Conservation (phyloP, 2,888 invertebrate species). For the Drosophila paramelanica region DNA sequence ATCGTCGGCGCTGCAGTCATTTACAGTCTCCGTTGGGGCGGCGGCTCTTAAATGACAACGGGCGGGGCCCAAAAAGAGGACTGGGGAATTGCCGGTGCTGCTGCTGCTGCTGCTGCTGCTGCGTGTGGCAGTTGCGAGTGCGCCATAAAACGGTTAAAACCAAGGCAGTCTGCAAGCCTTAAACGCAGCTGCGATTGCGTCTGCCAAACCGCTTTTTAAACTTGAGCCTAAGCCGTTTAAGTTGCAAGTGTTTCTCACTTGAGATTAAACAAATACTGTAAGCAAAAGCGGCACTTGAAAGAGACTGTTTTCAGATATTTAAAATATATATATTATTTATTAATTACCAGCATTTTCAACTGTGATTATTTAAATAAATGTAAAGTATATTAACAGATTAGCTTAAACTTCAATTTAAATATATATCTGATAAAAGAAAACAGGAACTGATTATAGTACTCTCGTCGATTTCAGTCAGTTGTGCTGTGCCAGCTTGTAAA, state of each 20-base stretch:
- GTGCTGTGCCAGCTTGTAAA: neutral
- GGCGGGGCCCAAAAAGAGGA: conserved; percentile 17
- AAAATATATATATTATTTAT: no score
- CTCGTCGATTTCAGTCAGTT: neutral
- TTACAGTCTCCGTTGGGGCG: conserved; percentile 51
- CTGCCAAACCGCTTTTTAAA: conserved; percentile 50
- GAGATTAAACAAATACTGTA: conserved; percentile 12
- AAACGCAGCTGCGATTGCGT: conserved; percentile 47
- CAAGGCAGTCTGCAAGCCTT: conserved; percentile 47
- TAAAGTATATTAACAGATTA: no score
- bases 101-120: conserved; percentile 22
- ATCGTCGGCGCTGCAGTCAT: conserved; percentile 59
- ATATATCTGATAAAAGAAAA: no score
- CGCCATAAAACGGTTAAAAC: conserved; percentile 60
- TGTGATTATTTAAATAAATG: no score
- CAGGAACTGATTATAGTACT: neutral
- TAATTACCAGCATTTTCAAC: no score
- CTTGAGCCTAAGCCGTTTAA: conserved; percentile 45
- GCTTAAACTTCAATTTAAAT: no score
- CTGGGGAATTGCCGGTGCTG: conserved; percentile 47
- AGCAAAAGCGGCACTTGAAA: conserved; percentile 1
- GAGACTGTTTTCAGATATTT: neutral
- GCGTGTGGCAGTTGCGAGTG: conserved; percentile 20
- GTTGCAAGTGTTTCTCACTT: conserved; percentile 23
- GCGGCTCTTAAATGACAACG: conserved; percentile 58